A percentile compares a stretch with the other conserved stretches of the same genome.
Evolutionary conservation across 2,797 vertebrate species (phyloP).

Genomic region (Mus spretus): DNA sequence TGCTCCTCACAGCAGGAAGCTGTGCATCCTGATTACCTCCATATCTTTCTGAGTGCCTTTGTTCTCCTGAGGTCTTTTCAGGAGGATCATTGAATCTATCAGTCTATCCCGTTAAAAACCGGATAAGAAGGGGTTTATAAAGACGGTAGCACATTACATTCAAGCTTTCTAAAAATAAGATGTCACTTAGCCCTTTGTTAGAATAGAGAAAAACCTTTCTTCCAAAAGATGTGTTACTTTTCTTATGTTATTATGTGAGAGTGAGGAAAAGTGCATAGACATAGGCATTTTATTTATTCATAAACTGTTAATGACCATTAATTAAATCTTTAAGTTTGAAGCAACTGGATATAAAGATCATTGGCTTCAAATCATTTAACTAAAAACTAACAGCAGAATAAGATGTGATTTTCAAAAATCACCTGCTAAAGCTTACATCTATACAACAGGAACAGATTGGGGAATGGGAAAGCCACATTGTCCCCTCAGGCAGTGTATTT

Average conservation of each 20-base stretch:
- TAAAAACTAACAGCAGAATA: background rate
- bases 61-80: background rate
- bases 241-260: background rate
- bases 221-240: background rate
- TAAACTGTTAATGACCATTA: background rate
- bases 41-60: background rate
- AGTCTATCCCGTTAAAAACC: slow-evolving; percentile 45
- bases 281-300: background rate
- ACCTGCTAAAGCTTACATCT: slow-evolving; percentile 34
- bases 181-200: background rate
- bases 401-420: slow-evolving; percentile 18
- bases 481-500: background rate
- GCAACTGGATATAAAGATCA: background rate
- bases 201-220: background rate
- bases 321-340: background rate
- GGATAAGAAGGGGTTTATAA: slow-evolving; percentile 5
- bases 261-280: background rate
- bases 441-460: background rate
- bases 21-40: slow-evolving; percentile 41
- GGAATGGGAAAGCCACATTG: background rate
- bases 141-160: background rate
- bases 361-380: background rate
- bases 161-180: slow-evolving; percentile 42
- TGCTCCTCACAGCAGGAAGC: background rate
- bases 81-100: slow-evolving; percentile 40